Evolutionary conservation across 2,888 invertebrate species (phyloP), one percentile per base, ranked within the genome.

Genomic region (Pyralis farinalis): DNA sequence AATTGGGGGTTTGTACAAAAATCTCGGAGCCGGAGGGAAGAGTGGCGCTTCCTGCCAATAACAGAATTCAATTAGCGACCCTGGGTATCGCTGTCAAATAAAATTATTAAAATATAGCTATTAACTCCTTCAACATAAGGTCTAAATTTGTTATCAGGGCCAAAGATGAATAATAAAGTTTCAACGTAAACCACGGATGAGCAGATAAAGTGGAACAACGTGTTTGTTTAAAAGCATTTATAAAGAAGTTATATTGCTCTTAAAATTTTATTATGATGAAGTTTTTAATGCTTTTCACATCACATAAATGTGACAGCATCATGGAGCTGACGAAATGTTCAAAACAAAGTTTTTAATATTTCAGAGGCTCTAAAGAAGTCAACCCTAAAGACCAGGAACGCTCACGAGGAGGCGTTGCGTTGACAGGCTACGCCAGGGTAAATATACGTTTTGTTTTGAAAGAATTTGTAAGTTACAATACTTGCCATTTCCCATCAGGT

Each of bases 61-160:
- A 44, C 46, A 46, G 43, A 42, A 49, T 49, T 49, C 49, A 49
- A 46, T 49, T 49, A 49, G 42, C 37, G 37, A 38, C 33, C 27
- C 33, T 28, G 16, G 16, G 16, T 31, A 31, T 12, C 31, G 31
- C 12, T 10, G 33, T 33, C 33, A 25, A 31, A 32, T 31, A 21
- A 25, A 11, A 16, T 39, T 8, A 33, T 16, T 39, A 33, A 33
- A 39, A 33, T 39, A 33, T 39, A 16, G 27, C 27, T 33, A 11
- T 33, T 39, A 34, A 12, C 12, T 8, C 33, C 12, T 9, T 6
- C 7, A 12, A 1, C 7, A 10, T 39, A 33, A 39, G 28, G 39
- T 33, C 27, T 8, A 28, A 25, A 39, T 39, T 39, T 20, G n/a
- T 21, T 20, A 30, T 20, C 11, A 12, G 7, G 11, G 25, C 10